A percentile compares a stretch with the other conserved stretches of the same genome.
Evolutionary conservation across 2,113 vertebrate genomes (phyloP).

Genomic region (Hassar affinis): DNA sequence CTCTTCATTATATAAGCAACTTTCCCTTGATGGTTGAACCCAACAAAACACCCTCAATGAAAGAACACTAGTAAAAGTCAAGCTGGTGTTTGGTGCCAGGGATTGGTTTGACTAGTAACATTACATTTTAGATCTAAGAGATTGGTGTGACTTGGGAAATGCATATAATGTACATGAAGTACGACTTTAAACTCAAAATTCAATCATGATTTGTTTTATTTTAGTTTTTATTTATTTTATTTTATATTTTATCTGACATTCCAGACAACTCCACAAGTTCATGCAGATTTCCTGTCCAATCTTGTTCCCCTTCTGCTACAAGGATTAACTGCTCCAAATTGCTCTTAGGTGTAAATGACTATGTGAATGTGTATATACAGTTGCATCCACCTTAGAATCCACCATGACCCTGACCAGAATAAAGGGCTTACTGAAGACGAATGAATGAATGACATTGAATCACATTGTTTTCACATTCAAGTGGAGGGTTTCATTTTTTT

Average conservation of each 20-base stretch:
- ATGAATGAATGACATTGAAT: neutral
- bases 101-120: neutral
- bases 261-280: neutral
- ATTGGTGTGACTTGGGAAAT: neutral
- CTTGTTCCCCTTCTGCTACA: neutral
- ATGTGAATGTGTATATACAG: neutral
- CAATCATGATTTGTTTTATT: neutral
- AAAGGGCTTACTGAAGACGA: neutral
- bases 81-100: conserved; percentile 12
- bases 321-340: neutral
- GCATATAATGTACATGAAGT: neutral
- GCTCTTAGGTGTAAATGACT: neutral
- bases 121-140: neutral
- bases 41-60: conserved; percentile 68
- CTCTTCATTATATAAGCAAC: conserved; percentile 67
- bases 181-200: neutral
- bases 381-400: neutral
- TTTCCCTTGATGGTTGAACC: conserved; percentile 67
- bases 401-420: neutral
- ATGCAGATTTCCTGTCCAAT: neutral
- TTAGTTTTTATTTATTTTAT: neutral
- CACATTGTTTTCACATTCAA: neutral
- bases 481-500: neutral
- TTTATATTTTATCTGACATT: neutral
- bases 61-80: conserved; percentile 13